Conservation (phyloP, 2,888 invertebrate species). For the Calameuta idolon region DNA sequence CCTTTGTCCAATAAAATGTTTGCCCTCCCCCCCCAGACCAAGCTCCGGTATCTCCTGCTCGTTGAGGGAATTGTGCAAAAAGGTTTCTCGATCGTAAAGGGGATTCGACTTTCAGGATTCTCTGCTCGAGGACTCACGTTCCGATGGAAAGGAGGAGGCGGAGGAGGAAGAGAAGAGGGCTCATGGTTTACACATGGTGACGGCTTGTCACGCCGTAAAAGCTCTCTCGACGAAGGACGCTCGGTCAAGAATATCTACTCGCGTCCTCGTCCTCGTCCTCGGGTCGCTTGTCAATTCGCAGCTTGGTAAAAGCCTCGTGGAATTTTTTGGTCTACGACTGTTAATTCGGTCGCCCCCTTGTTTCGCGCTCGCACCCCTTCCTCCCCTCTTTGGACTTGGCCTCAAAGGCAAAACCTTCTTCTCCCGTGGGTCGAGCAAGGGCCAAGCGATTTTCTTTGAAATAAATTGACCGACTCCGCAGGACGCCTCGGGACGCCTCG, state of each 20-base stretch:
- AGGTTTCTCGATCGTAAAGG: slow-evolving; percentile 37
- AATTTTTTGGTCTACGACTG: slow-evolving; percentile 16
- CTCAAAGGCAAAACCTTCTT: not conserved
- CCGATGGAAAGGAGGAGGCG: slow-evolving; percentile 9
- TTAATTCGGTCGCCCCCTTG: slow-evolving; percentile 21
- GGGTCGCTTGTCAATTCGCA: slow-evolving; percentile 40
- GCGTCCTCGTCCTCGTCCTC: slow-evolving; percentile 20
- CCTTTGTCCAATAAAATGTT: not conserved
- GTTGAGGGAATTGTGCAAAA: slow-evolving; percentile 33
- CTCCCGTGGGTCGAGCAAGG: slow-evolving; percentile 7
- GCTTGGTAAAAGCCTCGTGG: slow-evolving; percentile 33
- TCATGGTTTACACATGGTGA: slow-evolving; percentile 62
- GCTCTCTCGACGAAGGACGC: slow-evolving; percentile 45
- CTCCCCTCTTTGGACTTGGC: too few relatives aligned
- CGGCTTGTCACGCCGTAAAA: slow-evolving; percentile 54
- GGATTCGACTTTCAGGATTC: slow-evolving; percentile 40
- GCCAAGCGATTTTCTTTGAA: slow-evolving; percentile 35
- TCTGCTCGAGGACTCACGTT: not conserved
- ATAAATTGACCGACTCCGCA: slow-evolving; percentile 31
- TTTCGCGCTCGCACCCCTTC: not conserved
- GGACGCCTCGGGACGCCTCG: slow-evolving; percentile 12
- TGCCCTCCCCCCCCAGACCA: not conserved
- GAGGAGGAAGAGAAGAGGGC: slow-evolving; percentile 28
- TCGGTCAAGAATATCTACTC: not conserved
- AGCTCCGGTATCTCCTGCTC: not conserved